A percentile compares a stretch with the other conserved stretches of the same genome.
Conservation (phyloP, 2,888 invertebrate species). For the Amphipoea lucens region DNA sequence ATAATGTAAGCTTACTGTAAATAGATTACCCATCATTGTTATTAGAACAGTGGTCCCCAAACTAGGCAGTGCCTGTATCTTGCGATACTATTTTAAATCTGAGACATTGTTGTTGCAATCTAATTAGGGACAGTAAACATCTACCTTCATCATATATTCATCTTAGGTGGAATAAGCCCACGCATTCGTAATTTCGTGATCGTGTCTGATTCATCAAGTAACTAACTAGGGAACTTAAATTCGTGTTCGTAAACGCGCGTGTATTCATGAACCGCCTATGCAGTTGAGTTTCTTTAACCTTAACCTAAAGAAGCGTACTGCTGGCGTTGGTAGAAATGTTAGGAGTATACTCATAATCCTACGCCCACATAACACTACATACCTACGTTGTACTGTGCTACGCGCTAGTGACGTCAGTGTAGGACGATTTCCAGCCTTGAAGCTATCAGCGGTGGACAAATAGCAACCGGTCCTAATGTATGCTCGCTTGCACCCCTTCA, state of each 20-base stretch:
- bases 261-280: slow-evolving; percentile 20
- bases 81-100: background rate
- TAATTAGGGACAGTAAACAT: background rate
- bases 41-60: background rate
- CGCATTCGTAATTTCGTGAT: slow-evolving; percentile 8
- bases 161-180: background rate
- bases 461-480: slow-evolving; percentile 25
- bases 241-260: slow-evolving; percentile 22
- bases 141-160: background rate
- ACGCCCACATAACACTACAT: background rate
- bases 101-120: background rate
- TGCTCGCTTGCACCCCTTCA: background rate
- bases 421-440: slow-evolving; percentile 24
- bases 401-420: slow-evolving; percentile 18
- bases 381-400: slow-evolving; percentile 2
- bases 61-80: background rate
- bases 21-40: background rate
- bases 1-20: background rate
- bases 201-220: slow-evolving; percentile 12
- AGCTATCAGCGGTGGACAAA: slow-evolving; percentile 27
- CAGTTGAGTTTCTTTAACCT: slow-evolving; percentile 53
- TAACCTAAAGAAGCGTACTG: slow-evolving; percentile 38
- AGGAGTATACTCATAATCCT: slow-evolving; percentile 23
- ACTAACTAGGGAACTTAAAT: slow-evolving; percentile 4
- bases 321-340: slow-evolving; percentile 29